A percentile compares a stretch with the other conserved stretches of the same genome.
phyloP scores from a whole-genome alignment of 2,888 invertebrate species.

The Lypha dubia region DNA sequence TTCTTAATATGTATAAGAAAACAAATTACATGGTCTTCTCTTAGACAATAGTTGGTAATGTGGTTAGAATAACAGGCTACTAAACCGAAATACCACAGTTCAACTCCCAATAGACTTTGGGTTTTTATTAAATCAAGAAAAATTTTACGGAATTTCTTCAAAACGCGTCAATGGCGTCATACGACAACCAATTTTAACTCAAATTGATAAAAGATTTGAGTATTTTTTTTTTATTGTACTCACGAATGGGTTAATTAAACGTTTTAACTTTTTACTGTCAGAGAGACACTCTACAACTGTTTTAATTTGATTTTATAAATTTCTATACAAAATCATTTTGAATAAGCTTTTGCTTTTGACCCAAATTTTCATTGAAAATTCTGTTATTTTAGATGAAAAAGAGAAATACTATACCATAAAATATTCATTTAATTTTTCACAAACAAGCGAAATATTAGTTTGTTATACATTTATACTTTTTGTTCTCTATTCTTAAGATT shows the following conservation, averaged over 20 bases:
- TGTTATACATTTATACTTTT: conserved; percentile 23
- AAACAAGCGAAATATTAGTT: conserved; percentile 22
- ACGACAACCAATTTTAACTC: no score
- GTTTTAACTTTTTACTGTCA: neutral
- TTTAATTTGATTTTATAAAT: neutral
- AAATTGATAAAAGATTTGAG: no score
- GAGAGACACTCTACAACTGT: no score
- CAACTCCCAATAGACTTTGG: no score
- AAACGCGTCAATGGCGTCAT: no score
- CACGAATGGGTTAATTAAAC: neutral
- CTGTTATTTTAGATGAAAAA: conserved; percentile 4
- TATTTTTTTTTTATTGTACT: neutral
- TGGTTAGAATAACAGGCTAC: no score
- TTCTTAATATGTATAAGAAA: no score
- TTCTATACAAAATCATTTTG: conserved; percentile 11
- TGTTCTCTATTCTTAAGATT: conserved; percentile 8
- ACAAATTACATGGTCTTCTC: no score
- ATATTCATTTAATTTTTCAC: conserved; percentile 11
- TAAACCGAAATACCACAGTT: no score
- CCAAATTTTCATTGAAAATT: conserved; percentile 36
- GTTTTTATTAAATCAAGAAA: no score
- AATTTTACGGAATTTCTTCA: no score
- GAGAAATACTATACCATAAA: conserved; percentile 3
- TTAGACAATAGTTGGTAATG: no score
- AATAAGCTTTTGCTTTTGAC: conserved; percentile 26